Evolutionary conservation across 1,140 invertebrate genomes (phyloP).

Genomic region (Solenopsis invicta): DNA sequence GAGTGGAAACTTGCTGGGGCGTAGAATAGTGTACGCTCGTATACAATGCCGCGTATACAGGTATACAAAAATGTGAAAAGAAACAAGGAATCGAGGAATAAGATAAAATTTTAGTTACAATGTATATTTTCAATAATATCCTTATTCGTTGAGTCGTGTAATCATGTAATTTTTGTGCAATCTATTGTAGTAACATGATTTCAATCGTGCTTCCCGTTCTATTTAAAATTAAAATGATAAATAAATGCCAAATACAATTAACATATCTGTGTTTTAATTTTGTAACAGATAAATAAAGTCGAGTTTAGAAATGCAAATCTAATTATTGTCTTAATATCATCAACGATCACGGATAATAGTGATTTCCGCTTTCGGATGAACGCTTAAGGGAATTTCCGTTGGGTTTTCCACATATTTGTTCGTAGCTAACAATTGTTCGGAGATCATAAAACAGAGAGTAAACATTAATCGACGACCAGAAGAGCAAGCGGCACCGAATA

Average conservation of each 20-base stretch:
- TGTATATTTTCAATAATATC: background rate
- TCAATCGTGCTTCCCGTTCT: background rate
- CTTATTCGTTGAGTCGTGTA: background rate
- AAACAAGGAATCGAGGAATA: background rate
- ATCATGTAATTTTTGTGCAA: background rate
- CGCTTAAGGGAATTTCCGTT: background rate
- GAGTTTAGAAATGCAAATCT: background rate
- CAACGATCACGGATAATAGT: background rate
- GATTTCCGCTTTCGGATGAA: conserved; percentile 3
- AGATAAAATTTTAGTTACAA: conserved; percentile 5
- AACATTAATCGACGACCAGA: conserved; percentile 19
- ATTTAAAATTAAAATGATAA: background rate
- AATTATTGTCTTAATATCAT: background rate
- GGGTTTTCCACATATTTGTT: conserved; percentile 19
- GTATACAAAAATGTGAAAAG: conserved; percentile 8
- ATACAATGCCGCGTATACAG: background rate
- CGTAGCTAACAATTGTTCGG: conserved; percentile 30
- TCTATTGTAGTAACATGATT: conserved; percentile 15
- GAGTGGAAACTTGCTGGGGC: background rate
- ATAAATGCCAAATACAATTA: background rate
- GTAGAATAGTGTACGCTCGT: background rate
- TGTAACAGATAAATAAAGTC: background rate
- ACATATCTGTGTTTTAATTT: background rate
- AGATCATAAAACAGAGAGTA: conserved; percentile 17
- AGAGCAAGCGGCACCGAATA: conserved; percentile 11